Conservation (phyloP, 2,797 vertebrate genomes). For the Pelobates cultripes region DNA sequence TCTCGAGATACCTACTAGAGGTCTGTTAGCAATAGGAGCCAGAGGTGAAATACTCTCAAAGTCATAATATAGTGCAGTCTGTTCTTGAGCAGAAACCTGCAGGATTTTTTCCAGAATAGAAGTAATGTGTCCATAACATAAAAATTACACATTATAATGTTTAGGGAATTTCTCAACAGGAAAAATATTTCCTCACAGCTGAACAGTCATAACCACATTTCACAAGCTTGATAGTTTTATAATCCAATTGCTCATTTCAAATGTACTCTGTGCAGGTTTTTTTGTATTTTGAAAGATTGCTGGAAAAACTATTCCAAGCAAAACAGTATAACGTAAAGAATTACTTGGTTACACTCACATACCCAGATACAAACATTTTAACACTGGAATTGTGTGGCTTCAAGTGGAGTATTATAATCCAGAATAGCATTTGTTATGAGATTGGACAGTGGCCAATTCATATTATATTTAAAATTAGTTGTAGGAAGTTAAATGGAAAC, state of each 20-base stretch:
- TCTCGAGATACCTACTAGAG: too few relatives aligned
- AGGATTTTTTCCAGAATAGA: constrained; percentile 12
- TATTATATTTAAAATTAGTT: too few relatives aligned
- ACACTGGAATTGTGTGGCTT: not conserved
- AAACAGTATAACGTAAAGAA: not conserved
- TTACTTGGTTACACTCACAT: constrained; percentile 2
- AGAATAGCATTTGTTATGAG: too few relatives aligned
- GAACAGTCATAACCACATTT: constrained; percentile 31
- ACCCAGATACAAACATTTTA: not conserved
- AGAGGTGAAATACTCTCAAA: too few relatives aligned
- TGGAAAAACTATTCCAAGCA: constrained; percentile 28
- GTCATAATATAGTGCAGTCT: not conserved
- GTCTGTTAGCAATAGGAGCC: too few relatives aligned
- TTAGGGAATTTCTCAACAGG: constrained; percentile 42
- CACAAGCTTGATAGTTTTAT: constrained; percentile 42
- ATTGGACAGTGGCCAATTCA: too few relatives aligned
- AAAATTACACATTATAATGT: constrained; percentile 49
- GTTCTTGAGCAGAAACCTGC: not conserved
- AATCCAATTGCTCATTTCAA: constrained; percentile 33
- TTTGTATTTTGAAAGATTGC: constrained; percentile 30
- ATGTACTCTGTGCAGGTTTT: constrained; percentile 28
- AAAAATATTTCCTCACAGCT: constrained; percentile 40
- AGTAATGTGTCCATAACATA: constrained; percentile 44
- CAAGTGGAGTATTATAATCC: not conserved
- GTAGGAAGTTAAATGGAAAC: too few relatives aligned